phyloP scores from a whole-genome alignment of 2,888 invertebrate genomes.

The Dexiosoma caninum region DNA sequence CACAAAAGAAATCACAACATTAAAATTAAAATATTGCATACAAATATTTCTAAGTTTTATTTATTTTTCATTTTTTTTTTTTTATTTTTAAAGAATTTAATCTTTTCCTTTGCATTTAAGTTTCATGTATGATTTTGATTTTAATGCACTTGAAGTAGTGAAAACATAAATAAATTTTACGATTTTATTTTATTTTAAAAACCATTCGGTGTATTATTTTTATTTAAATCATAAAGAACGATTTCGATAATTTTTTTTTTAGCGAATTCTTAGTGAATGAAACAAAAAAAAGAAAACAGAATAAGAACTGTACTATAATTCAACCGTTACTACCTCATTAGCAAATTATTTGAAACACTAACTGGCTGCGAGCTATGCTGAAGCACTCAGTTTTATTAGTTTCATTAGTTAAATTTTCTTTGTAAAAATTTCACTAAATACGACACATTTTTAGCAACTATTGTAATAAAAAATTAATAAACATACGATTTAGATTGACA shows the following conservation, averaged over 20 bases:
- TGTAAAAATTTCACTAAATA: background rate
- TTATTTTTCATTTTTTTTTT: conserved; percentile 60
- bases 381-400: background rate
- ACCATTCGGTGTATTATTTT: background rate
- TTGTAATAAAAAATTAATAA: background rate
- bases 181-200: conserved; percentile 31
- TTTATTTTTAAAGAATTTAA: background rate
- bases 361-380: background rate
- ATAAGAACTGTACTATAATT: conserved; percentile 65
- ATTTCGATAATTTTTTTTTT: background rate
- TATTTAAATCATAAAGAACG: background rate
- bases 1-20: conserved; percentile 2
- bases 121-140: conserved; percentile 48
- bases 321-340: conserved; percentile 77
- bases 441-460: background rate
- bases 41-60: conserved; percentile 61
- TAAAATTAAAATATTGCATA: background rate
- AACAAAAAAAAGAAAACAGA: too few relatives aligned
- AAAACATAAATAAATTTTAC: conserved; percentile 39
- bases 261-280: conserved; percentile 44
- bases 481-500: background rate
- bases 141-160: conserved; percentile 53
- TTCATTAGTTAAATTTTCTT: conserved; percentile 53
- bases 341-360: conserved; percentile 66
- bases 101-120: too few relatives aligned